Percentiles rank a stretch among this genome's conserved stretches.
Evolutionary conservation across 2,797 vertebrate species (phyloP).

Genomic region (Cynopterus sphinx): DNA sequence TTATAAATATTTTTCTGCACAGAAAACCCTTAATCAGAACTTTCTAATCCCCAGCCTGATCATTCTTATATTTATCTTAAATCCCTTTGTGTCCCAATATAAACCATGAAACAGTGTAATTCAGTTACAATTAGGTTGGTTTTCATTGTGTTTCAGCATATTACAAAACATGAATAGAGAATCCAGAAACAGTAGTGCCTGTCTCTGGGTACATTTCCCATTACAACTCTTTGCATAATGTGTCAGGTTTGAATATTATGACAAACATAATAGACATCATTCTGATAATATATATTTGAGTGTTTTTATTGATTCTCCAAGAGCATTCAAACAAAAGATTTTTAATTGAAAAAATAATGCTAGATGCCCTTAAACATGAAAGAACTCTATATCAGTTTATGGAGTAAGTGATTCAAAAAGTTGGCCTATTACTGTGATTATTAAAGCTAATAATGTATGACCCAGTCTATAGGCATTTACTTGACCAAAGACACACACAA

Average conservation of each 20-base stretch:
- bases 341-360: conserved; percentile 19
- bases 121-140: conserved; percentile 29
- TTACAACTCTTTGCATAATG: neutral
- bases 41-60: neutral
- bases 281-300: neutral
- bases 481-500: conserved; percentile 68
- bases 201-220: conserved; percentile 42
- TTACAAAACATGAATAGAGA: neutral
- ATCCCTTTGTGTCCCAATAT: neutral
- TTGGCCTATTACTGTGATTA: conserved; percentile 46
- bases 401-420: conserved; percentile 68
- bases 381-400: conserved; percentile 3
- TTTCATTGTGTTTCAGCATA: conserved; percentile 22
- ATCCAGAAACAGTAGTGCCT: conserved; percentile 26
- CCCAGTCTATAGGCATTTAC: conserved; percentile 62
- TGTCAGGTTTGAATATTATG: conserved; percentile 49
- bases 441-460: conserved; percentile 80
- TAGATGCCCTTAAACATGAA: conserved; percentile 47
- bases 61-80: conserved; percentile 20
- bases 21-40: neutral
- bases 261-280: conserved; percentile 12
- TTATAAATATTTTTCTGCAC: neutral
- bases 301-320: conserved; percentile 58
- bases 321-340: conserved; percentile 9
- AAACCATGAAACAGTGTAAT: conserved; percentile 37